Base-by-base conservation (phyloP, 2,113 vertebrate species). In the Xiphorhynchus elegans region DNA sequence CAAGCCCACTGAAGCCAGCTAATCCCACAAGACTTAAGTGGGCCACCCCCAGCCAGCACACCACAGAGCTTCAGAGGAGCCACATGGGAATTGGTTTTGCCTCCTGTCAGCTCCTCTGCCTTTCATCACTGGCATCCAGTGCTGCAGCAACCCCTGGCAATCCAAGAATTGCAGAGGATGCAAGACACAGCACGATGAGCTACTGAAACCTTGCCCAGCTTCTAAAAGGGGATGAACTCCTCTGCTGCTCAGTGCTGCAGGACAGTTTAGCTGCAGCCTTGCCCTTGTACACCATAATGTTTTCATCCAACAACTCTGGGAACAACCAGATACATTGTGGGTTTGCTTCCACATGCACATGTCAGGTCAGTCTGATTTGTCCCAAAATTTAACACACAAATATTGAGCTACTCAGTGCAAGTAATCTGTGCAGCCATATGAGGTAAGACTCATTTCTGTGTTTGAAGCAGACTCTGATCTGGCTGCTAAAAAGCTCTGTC, bases 11-110 rank as follows among this genome's bases (percentile, higher is more conserved):
- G 95, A 84, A 95, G 83, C 79, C 88, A 69, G 35, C 24, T 95
- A 93, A 96, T 95, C 91, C 91, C 73, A 75, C 47, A 55, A 93
- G 92, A 93, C 14, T 93, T 35, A 84, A 89, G 72, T 63, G 83
- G 93, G 95, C 80, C 94, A 93, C 80, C 80, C 63, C 81, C 72
- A 92, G 86, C 68, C 79, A 86, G 39, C 39, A 17, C 50, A 59
- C 19, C 37, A 35, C 17, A 63, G 68, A 63, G 35, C 29, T 24
- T 10, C 25, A 84, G 64, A 77, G 50, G 47, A 89, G 29, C 67
- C 81, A 78, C 69, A 7, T 2, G 11, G 5, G 12, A 28, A 3
- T 21, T 11, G 26, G n/a, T 21, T 9, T 3, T 3, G 5, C 19
- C n/a, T 86, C 73, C 80, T 59, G 39, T 59, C 86, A 95, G 37